Evolutionary conservation across 2,888 invertebrate genomes (phyloP), one percentile per base, ranked within the genome.

Genomic region (Strigamia maritima): DNA sequence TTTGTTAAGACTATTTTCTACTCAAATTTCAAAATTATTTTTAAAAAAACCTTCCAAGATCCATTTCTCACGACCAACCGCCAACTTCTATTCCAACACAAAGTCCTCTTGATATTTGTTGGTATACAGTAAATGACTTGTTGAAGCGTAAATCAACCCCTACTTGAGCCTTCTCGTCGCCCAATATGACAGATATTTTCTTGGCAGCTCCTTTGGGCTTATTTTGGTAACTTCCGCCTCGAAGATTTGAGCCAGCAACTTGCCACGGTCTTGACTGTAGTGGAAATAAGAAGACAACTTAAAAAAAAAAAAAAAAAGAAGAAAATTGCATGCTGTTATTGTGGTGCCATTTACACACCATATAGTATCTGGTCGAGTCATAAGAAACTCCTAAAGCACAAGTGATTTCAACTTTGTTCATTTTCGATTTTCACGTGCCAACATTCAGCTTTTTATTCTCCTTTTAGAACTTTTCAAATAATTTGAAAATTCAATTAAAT

Each of bases 121-220:
- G 70, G 28, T 2, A 28, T 70, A 26, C 70, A 28, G 28, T 16
- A 70, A 70, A 70, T 70, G 70, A 70, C 26, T 70, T 6, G 28
- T 28, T 70, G 26, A 70, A 14, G 26, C 70, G 14, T 70, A 70
- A 70, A 70, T 70, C 70, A 28, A 19, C 10, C 70, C 12, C 12
- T 70, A 70, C 70, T 70, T 70, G 28, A 70, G 70, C 28, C 70
- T 7, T 19, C n/a, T 19, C n/a, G 44, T 19, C 19, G 19, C 54
- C 70, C 26, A 10, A 70, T 70, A 70, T 70, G 70, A 70, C 70
- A 70, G 70, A 70, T 70, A 70, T 70, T 70, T 70, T 26, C 28
- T 70, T 70, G 70, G 70, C 70, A 70, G 70, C 26, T 12, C 28
- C n/a, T 70, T 26, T 16, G 70, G 16, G 70, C 70, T 70, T 70